Evolutionary conservation across 2,888 invertebrate genomes (phyloP).

Genomic region (Dione vanillae): DNA sequence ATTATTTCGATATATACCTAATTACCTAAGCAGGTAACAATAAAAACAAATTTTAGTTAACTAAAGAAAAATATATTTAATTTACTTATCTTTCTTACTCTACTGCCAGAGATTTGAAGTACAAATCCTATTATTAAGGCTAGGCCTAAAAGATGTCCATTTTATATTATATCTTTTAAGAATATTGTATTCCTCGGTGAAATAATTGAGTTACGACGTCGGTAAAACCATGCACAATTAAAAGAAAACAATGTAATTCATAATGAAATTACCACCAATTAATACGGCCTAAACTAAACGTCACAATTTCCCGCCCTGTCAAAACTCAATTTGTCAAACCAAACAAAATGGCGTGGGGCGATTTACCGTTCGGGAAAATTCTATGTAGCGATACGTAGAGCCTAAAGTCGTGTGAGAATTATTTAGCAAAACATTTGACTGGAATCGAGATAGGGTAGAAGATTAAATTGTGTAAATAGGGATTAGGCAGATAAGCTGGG

Average conservation of each 20-base stretch:
- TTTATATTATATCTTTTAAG: no score
- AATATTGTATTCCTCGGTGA: no score
- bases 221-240: conserved; percentile 50
- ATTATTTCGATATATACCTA: no score
- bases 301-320: conserved; percentile 75
- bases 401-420: conserved; percentile 59
- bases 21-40: no score
- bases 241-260: conserved; percentile 59
- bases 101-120: no score
- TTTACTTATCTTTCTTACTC: no score
- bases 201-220: neutral
- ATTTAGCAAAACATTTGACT: conserved; percentile 47
- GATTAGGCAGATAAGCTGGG: conserved; percentile 79
- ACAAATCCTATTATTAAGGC: no score
- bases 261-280: conserved; percentile 63
- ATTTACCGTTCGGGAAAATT: conserved; percentile 48
- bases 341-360: conserved; percentile 76
- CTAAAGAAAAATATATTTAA: no score
- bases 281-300: conserved; percentile 60
- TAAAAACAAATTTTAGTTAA: no score
- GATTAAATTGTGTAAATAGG: conserved; percentile 84
- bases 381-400: conserved; percentile 62
- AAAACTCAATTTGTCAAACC: conserved; percentile 83
- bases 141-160: no score
- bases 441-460: conserved; percentile 53